Evolutionary conservation across 2,113 vertebrate genomes (phyloP), one percentile per base, ranked within the genome.

Genomic region (Hydrolagus affinis): DNA sequence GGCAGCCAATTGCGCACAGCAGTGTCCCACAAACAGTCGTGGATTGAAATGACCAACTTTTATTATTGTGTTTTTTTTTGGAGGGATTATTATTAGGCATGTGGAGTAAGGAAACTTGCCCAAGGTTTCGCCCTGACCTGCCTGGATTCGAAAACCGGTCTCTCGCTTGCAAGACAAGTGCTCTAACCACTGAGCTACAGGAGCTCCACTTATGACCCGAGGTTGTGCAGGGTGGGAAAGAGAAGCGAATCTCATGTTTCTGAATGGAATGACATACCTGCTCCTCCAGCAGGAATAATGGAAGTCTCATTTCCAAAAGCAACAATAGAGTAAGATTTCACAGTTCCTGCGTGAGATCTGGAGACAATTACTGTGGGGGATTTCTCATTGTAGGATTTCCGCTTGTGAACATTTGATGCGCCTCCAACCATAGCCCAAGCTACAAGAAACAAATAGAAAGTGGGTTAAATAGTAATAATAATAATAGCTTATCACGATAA

Each of bases 351-450:
- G 25, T 99, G 97, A 0, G 97, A 98, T 14, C 97, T 95, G 3
- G 97, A 99, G 0, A 99, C 95, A 0, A 98, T 95, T 85, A 97
- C 95, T 85, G 90, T 95, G 0, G 96, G 96, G 1, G 92, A 92
- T 88, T 89, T 94, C 66, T 93, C 86, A 1, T 92, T 96, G 90
- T 98, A 98, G 85, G 93, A 93, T 0, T 92, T 87, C 0, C 96
- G 95, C 19, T 90, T 87, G 75, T 89, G 91, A 88, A 98, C 87
- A 0, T 97, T 98, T 60, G 96, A 93, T 0, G 95, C 96, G 0
- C 94, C 91, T n/a, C 93, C 94, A 68, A 98, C 96, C 91, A 96
- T 92, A 0, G 94, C 96, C 97, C 97, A 99, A 14, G 95, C 96
- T 99, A 80, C 57, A 80, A 23, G n/a, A n/a, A n/a, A n/a, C n/a